Evolutionary conservation across 2,113 vertebrate genomes (phyloP).

Genomic region (Dendrocopos noguchii): DNA sequence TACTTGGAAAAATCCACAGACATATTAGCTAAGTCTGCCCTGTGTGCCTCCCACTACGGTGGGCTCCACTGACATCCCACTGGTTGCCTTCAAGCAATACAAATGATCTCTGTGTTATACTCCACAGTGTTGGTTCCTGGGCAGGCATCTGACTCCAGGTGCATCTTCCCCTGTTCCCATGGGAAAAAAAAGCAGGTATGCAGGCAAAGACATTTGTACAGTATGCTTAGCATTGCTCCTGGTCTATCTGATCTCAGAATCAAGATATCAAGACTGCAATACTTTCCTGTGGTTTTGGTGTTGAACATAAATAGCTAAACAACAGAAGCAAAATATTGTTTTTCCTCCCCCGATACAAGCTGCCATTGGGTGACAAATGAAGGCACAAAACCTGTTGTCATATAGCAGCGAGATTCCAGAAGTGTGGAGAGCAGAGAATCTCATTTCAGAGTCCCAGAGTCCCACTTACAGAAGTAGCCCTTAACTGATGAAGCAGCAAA

Average conservation of each 20-base stretch:
- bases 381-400: no score
- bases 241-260: not conserved
- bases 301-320: not conserved
- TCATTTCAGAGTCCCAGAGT: no score
- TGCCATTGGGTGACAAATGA: no score
- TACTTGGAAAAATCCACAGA: not conserved
- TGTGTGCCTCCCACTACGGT: no score
- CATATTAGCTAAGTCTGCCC: accelerated
- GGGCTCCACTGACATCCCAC: no score
- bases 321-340: not conserved
- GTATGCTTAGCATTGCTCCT: not conserved
- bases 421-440: no score
- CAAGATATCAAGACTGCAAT: not conserved
- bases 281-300: not conserved
- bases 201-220: not conserved
- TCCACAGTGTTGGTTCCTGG: not conserved
- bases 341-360: no score
- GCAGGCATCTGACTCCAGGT: not conserved
- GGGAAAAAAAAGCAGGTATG: not conserved
- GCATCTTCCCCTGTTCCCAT: not conserved
- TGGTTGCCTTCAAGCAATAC: not conserved
- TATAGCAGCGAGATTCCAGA: no score
- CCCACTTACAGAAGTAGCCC: no score
- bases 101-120: not conserved
- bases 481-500: no score